Base-by-base conservation (phyloP, 2,797 vertebrate genomes). In the Hydrolagus colliei region DNA sequence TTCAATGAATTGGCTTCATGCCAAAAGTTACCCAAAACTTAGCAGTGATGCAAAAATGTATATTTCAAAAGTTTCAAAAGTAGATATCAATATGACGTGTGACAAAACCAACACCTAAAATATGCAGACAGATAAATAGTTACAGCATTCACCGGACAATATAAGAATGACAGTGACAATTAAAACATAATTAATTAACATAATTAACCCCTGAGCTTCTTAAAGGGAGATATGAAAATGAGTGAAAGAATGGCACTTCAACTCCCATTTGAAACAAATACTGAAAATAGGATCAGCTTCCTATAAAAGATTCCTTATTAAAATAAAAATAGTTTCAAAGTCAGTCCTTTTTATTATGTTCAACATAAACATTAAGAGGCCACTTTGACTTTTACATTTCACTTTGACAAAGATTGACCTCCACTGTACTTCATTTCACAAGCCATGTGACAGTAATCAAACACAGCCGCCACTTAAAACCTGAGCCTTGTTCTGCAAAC, bases 371-470 rank as follows among this genome's bases (percentile, higher is more conserved):
- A 82, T 67, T 16, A 82, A 68, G 79, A 41, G 79, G 63, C 63
- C 79, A 82, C 79, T 82, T 82, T 82, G 79, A 79, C 61, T 79
- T 77, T 77, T 77, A 77, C 52, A 61, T 77, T 63, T 63, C 62
- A 61, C 20, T 62, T 63, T 80, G 62, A 22, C 78, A 80, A 52
- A 52, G 41, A 32, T 12, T 65, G 61, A 80, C 78, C 22, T 35
- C 12, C 62, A 65, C 61, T 80, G 62, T 80, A 32, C n/a, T 63
- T 7, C 59, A 9, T 52, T 35, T 82, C 63, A 41, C 63, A 84
- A 71, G 27, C 22, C 22, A 41, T 41, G 10, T 84, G 79, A 71
- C 32, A 84, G 65, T 20, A 84, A 68, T 84, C 79, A 80, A 73
- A 27, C 72, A 11, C 12, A 76, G 18, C 14, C 74, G 18, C 14